phyloP scores from a whole-genome alignment of 2,888 invertebrate species.

The Melinaea menophilus region DNA sequence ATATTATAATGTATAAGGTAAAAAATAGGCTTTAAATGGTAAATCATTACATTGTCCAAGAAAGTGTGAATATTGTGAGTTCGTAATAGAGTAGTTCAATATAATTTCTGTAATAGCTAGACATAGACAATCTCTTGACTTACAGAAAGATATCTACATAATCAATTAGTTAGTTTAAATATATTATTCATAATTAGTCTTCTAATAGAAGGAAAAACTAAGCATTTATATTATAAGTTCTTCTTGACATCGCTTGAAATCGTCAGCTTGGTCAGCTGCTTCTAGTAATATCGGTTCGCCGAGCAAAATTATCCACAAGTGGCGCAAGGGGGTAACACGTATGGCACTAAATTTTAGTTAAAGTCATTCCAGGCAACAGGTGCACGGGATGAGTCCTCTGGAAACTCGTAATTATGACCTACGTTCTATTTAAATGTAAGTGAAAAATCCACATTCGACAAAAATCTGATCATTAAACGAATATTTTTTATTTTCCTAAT shows the following conservation, averaged over 20 bases:
- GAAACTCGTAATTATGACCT: constrained; percentile 66
- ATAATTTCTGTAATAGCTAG: not conserved
- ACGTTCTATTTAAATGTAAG: constrained; percentile 15
- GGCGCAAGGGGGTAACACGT: constrained; percentile 64
- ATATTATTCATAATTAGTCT: no score
- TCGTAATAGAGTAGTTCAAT: not conserved
- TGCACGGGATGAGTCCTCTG: constrained; percentile 62
- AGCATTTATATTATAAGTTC: constrained; percentile 14
- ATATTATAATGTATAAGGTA: constrained; percentile 27
- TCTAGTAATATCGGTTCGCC: constrained; percentile 58
- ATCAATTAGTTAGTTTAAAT: not conserved
- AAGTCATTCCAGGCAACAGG: constrained; percentile 70
- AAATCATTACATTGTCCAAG: constrained; percentile 31
- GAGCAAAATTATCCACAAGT: constrained; percentile 67
- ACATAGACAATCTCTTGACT: no score
- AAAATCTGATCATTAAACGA: constrained; percentile 39
- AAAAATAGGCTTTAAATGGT: constrained; percentile 30
- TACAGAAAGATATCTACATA: no score
- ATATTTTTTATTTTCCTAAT: constrained; percentile 41
- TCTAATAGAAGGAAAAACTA: not conserved
- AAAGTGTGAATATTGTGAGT: constrained; percentile 19
- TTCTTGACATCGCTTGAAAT: constrained; percentile 19
- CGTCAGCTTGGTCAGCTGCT: constrained; percentile 25
- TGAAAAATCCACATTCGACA: constrained; percentile 13
- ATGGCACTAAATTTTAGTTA: constrained; percentile 72